Conservation (phyloP, 30 jellyfish, hydroid and myxozoan species). For the Aurelia coerulea region DNA sequence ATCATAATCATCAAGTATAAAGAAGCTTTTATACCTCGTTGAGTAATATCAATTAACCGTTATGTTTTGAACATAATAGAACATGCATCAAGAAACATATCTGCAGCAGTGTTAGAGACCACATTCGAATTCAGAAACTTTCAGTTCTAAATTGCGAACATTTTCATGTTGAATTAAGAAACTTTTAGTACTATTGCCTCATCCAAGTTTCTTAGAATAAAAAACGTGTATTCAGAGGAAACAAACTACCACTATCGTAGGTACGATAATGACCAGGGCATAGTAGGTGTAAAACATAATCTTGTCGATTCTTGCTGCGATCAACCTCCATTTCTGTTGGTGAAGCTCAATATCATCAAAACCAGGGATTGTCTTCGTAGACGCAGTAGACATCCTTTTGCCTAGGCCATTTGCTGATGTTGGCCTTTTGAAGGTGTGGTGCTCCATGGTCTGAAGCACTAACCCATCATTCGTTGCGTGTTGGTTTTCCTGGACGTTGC, state of each 20-base stretch:
- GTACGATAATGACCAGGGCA: slow-evolving; percentile 43
- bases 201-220: too few species aligned
- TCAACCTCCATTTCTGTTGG: slow-evolving; percentile 54
- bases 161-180: too few species aligned
- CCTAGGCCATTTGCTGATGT: background rate
- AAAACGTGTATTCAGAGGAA: too few species aligned
- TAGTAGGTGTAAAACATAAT: slow-evolving; percentile 29
- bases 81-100: too few species aligned
- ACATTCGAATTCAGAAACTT: too few species aligned
- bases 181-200: too few species aligned
- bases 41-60: too few species aligned
- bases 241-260: slow-evolving; percentile 8
- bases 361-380: slow-evolving; percentile 11
- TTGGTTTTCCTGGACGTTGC: slow-evolving; percentile 33
- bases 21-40: too few species aligned
- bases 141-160: too few species aligned
- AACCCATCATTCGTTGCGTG: slow-evolving; percentile 24
- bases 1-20: too few species aligned
- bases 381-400: slow-evolving; percentile 1
- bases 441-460: slow-evolving; percentile 19
- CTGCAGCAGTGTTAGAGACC: too few species aligned
- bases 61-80: too few species aligned
- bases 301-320: slow-evolving; percentile 41
- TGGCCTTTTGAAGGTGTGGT: slow-evolving; percentile 3
- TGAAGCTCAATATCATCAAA: slow-evolving; percentile 44